Base-by-base conservation (phyloP, 2,113 vertebrate genomes). In the Todiramphus saurophagus region DNA sequence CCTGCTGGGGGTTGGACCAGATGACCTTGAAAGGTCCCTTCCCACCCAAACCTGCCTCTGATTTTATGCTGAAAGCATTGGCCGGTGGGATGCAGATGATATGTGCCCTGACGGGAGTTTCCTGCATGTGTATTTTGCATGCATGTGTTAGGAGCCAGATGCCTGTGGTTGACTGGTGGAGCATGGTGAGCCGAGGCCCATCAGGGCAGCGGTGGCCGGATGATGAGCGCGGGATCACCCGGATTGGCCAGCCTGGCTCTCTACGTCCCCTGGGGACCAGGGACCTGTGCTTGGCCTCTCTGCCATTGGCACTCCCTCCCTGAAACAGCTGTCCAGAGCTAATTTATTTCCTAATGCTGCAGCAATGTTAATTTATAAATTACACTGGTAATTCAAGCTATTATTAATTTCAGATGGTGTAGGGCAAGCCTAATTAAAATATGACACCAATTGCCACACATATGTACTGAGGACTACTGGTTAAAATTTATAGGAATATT, bases 381-480 rank as follows among this genome's bases (percentile, higher is more conserved):
- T 98, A 98, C 98, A 98, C 97, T 98, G 96, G 97, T 98, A 98
- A 98, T 98, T 98, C 86, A 9, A 97, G 97, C 98, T 97, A 97
- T 98, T 98, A 98, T 98, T 98, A 98, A 98, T 98, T 98, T 98
- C 98, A 98, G 98, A 98, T 98, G 98, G 98, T 98, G 98, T 98
- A 98, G 97, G 98, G 98, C 98, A 98, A 98, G 97, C 93, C 97
- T 98, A 98, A 98, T 98, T 98, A 98, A 98, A 98, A 98, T 98
- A 98, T 98, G 98, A 98, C 98, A 98, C 97, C 98, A 93, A 97
- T 98, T 98, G 98, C 97, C 97, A 98, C 98, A 98, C 98, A 97
- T 98, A 98, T 96, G 97, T 98, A 98, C 97, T 97, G 97, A 97
- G 97, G 97, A 97, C 96, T 97, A 97, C 97, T 97, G 97, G 97